Base-by-base conservation (phyloP, 2,113 vertebrate genomes). In the Salvelinus alpinus region DNA sequence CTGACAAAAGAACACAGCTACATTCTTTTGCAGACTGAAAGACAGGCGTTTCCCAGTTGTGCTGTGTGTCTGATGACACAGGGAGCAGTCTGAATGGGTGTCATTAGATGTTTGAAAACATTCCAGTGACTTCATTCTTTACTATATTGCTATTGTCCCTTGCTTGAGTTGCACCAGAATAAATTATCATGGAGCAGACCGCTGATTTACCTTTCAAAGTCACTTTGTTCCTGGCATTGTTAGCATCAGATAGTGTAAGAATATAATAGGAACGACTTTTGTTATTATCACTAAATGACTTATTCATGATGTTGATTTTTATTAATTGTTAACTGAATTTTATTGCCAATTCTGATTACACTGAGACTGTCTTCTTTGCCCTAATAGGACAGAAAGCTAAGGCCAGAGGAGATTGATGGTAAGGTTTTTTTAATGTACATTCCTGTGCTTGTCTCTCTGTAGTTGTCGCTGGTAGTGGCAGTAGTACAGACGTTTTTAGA, bases 331-430 rank as follows among this genome's bases (percentile, higher is more conserved):
- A 11, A 59, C 11, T 51, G 13, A 11, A 54, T 54, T 11, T 62
- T 62, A 62, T 62, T 20, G 5, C n/a, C 27, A 5, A 14, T 34
- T 34, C 29, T 34, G 29, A 34, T 38, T 29, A 16, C 9, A 29
- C 48, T 77, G 24, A 60, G 27, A 80, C 64, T 25, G n/a, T 70
- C 59, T 79, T 8, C 72, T 77, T 71, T 94, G 71, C 90, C 85
- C 84, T 87, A 90, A 84, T 87, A 99, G 97, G 96, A 98, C 87
- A 94, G 97, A 94, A 96, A 98, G 59, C 93, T 99, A 82, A 94
- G 97, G 71, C 97, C 97, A 0, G 97, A 99, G 85, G 97, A 99
- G 89, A 97, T 99, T 24, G 97, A 98, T 91, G 97, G 97, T 98
- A 92, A 93, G 91, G 85, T 68, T 16, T 59, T 38, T 64, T 65